A percentile compares a stretch with the other conserved stretches of the same genome.
phyloP scores from a whole-genome alignment of 2,113 vertebrate genomes.

The Podiceps cristatus region DNA sequence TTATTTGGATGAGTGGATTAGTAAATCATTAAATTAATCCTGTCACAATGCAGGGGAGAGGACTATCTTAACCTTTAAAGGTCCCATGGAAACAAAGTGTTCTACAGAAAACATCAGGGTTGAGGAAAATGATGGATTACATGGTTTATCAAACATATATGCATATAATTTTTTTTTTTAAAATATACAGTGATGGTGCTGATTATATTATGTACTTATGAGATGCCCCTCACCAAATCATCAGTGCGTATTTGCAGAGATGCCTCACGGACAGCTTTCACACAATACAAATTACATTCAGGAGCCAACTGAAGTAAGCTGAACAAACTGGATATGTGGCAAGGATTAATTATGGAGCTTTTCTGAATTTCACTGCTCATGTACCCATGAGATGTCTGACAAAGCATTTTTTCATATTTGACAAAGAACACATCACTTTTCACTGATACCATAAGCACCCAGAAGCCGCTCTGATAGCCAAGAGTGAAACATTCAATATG shows the following conservation, averaged over 20 bases:
- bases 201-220: not conserved
- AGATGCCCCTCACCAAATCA: not conserved
- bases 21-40: not conserved
- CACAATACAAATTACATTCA: not conserved
- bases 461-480: not conserved
- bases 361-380: not conserved
- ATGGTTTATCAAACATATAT: not conserved
- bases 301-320: not conserved
- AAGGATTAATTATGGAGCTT: not conserved
- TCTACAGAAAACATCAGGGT: not conserved
- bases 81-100: not conserved
- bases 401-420: slow-evolving; percentile 14
- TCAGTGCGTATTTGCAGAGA: not conserved
- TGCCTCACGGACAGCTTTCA: not conserved
- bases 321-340: not conserved
- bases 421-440: not conserved
- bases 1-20: not conserved
- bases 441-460: not conserved
- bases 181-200: not conserved
- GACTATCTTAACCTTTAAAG: not conserved
- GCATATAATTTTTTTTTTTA: not conserved
- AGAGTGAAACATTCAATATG: not conserved
- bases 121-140: not conserved
- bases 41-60: not conserved
- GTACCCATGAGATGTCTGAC: not conserved